These are phyloP conservation scores for Phenganax subtilis DNA, from an alignment of 92 coral and sea anemone genomes.

Conservation along the genomic window DNA sequence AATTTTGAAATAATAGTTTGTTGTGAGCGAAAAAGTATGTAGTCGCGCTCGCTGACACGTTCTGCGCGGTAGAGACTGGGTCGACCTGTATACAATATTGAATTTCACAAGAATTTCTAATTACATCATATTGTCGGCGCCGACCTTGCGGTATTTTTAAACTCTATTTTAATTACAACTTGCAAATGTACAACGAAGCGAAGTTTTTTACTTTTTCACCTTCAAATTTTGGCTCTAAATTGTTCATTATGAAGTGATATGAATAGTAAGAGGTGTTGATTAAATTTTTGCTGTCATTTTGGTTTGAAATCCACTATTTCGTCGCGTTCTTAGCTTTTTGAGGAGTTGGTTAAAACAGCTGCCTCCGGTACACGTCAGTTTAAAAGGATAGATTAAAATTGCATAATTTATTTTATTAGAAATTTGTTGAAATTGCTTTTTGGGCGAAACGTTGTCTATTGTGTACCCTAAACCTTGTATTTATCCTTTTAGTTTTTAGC, in stretches of 20 bases:
- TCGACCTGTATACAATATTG: neutral
- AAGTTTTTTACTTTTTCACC: neutral
- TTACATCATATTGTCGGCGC: neutral
- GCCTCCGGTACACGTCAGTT: neutral
- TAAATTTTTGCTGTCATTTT: neutral
- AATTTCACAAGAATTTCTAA: neutral
- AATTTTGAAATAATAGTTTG: too few relatives aligned
- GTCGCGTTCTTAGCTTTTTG: neutral
- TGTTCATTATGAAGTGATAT: neutral
- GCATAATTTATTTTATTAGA: constrained; percentile 3
- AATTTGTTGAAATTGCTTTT: neutral
- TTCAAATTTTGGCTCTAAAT: neutral
- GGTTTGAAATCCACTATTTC: neutral
- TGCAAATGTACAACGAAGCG: neutral
- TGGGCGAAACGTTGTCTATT: neutral
- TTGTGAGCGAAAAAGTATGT: too few relatives aligned
- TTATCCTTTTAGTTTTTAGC: neutral
- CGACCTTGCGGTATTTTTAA: neutral
- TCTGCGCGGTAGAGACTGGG: neutral
- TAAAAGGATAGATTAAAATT: constrained; percentile 1
- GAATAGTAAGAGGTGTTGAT: too few relatives aligned
- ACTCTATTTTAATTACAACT: neutral
- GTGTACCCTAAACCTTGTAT: neutral
- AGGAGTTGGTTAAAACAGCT: neutral
- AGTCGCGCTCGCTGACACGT: too few relatives aligned